Conservation (phyloP, 2,113 vertebrate species). For the Copsychus sechellarum region DNA sequence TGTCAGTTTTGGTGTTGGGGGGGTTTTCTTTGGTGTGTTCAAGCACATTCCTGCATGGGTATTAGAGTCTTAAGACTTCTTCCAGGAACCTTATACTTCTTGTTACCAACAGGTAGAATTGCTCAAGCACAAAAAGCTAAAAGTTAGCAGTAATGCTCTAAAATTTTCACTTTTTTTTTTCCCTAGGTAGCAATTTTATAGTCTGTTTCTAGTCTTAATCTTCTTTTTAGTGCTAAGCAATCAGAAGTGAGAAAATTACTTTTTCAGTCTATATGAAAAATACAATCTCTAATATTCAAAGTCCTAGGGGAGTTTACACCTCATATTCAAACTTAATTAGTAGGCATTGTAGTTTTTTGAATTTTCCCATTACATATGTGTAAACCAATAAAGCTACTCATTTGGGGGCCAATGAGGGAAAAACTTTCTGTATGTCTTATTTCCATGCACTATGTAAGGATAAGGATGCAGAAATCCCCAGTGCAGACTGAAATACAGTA, state of each 20-base stretch:
- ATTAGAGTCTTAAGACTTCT: background rate
- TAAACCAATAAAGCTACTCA: background rate
- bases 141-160: background rate
- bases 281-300: background rate
- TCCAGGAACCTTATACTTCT: background rate
- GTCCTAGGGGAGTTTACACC: rapidly evolving
- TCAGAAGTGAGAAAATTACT: background rate
- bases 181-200: background rate
- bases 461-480: background rate
- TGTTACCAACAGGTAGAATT: background rate
- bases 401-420: background rate
- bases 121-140: background rate
- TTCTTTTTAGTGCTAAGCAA: background rate
- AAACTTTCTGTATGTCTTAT: background rate
- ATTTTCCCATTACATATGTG: background rate
- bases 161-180: background rate
- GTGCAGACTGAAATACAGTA: background rate
- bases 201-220: background rate
- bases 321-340: background rate
- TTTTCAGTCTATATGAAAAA: background rate
- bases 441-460: background rate
- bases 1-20: background rate
- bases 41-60: background rate
- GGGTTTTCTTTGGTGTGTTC: background rate
- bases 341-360: background rate